These are phyloP conservation scores for Caenorhabditis imperialis DNA, from an alignment of 2,888 invertebrate genomes.

Conservation along the genomic window DNA sequence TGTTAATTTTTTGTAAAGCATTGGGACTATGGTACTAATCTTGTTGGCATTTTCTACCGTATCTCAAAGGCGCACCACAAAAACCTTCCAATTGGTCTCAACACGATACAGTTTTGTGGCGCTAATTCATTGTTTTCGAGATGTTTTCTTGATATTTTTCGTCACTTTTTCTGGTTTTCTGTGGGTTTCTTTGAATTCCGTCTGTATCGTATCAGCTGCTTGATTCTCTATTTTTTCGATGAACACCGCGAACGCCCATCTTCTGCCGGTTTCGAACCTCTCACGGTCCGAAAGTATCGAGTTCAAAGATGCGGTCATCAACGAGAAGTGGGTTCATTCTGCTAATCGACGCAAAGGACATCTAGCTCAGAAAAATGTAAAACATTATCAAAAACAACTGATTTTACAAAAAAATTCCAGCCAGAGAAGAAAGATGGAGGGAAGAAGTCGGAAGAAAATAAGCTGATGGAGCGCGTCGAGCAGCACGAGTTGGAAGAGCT, in stretches of 20 bases:
- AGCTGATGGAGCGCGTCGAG: conserved; percentile 53
- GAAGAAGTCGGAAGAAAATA: conserved; percentile 42
- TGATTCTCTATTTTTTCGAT: conserved; percentile 12
- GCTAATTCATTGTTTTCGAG: too few species aligned
- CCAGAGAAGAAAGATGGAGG: conserved; percentile 36
- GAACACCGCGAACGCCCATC: conserved; percentile 22
- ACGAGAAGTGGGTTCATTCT: conserved; percentile 49
- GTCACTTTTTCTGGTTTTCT: too few species aligned
- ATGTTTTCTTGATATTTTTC: too few species aligned
- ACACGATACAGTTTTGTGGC: too few species aligned
- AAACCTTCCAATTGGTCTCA: too few species aligned
- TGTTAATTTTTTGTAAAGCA: too few species aligned
- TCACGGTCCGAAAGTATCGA: conserved; percentile 47
- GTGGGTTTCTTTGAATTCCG: too few species aligned
- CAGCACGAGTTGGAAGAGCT: conserved; percentile 66
- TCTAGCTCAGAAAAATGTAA: conserved; percentile 32
- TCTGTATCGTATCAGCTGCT: too few species aligned
- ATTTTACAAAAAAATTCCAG: conserved; percentile 1
- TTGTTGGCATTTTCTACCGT: too few species aligned
- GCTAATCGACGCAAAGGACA: conserved; percentile 51
- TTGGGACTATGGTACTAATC: too few species aligned
- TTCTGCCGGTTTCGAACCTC: conserved; percentile 19
- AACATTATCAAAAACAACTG: too few species aligned
- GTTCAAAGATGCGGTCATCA: conserved; percentile 55
- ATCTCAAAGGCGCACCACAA: too few species aligned